A percentile compares a stretch with the other conserved stretches of the same genome.
Conservation (phyloP, 2,888 invertebrate species). For the Germaria angustata region DNA sequence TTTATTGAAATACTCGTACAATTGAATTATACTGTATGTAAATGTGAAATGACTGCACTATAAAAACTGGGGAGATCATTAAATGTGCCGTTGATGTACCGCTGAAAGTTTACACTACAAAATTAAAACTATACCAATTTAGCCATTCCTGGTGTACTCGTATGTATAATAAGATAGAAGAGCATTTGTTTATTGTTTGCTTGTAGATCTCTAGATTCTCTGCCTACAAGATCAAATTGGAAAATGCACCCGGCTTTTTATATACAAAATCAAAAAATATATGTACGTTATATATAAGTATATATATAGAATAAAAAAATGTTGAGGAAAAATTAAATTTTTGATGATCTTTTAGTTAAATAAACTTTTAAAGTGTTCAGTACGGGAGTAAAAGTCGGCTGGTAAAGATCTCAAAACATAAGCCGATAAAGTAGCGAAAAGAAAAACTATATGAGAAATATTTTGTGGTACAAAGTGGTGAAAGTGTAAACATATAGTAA, state of each 20-base stretch:
- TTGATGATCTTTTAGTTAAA: slow-evolving; percentile 43
- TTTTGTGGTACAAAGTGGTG: slow-evolving; percentile 30
- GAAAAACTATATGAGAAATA: slow-evolving; percentile 9
- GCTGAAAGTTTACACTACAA: too few species aligned
- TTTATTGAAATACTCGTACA: too few species aligned
- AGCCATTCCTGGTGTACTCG: too few species aligned
- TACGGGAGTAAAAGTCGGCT: slow-evolving; percentile 55
- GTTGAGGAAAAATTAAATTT: slow-evolving; percentile 23
- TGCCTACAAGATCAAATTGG: slow-evolving; percentile 15
- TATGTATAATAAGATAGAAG: background rate
- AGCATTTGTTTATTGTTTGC: background rate
- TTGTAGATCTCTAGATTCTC: background rate
- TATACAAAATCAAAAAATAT: background rate
- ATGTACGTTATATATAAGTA: background rate
- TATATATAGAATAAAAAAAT: background rate
- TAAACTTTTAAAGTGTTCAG: slow-evolving; percentile 46
- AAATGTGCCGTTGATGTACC: too few species aligned
- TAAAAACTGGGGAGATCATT: too few species aligned
- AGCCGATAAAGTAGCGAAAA: slow-evolving; percentile 21
- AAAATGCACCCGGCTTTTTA: slow-evolving; percentile 62
- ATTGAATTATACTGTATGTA: too few species aligned
- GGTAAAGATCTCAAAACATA: slow-evolving; percentile 48
- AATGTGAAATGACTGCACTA: too few species aligned
- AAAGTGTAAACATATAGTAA: slow-evolving; percentile 60
- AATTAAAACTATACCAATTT: too few species aligned